Evolutionary conservation across 1,140 invertebrate species (phyloP).

Genomic region (Dysdera silvatica): DNA sequence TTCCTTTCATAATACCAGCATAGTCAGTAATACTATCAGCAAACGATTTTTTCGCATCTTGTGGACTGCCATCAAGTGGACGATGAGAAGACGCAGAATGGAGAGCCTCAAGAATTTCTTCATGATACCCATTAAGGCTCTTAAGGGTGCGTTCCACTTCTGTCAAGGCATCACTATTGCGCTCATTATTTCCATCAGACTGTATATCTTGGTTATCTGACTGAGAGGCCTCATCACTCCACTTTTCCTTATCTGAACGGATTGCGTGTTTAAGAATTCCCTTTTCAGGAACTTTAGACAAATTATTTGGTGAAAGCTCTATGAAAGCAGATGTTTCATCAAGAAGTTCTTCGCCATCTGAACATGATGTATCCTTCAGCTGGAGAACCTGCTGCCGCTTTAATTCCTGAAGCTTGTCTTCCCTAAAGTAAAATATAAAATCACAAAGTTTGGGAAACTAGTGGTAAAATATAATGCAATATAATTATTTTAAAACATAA

Average conservation of each 20-base stretch:
- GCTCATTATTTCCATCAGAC: slow-evolving; percentile 39
- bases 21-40: slow-evolving; percentile 13
- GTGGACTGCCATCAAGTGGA: slow-evolving; percentile 16
- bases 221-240: slow-evolving; percentile 59
- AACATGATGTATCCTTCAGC: slow-evolving; percentile 28
- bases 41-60: slow-evolving; percentile 14
- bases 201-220: slow-evolving; percentile 53
- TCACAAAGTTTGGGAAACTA: not conserved
- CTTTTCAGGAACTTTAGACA: slow-evolving; percentile 67
- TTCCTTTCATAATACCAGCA: slow-evolving; percentile 10
- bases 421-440: slow-evolving; percentile 16
- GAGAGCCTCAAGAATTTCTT: slow-evolving; percentile 79
- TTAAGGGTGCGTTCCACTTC: slow-evolving; percentile 73
- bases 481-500: too few relatives aligned
- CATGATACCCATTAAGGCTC: slow-evolving; percentile 83
- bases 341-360: slow-evolving; percentile 24
- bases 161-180: slow-evolving; percentile 40
- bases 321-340: slow-evolving; percentile 73
- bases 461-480: not conserved
- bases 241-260: slow-evolving; percentile 57
- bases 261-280: slow-evolving; percentile 70
- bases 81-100: slow-evolving; percentile 35
- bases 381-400: slow-evolving; percentile 30
- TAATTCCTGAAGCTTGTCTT: slow-evolving; percentile 37
- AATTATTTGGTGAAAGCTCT: slow-evolving; percentile 65